Evolutionary conservation across 2,797 vertebrate genomes (phyloP), one percentile per base, ranked within the genome.

Genomic region (Leuciscus waleckii): DNA sequence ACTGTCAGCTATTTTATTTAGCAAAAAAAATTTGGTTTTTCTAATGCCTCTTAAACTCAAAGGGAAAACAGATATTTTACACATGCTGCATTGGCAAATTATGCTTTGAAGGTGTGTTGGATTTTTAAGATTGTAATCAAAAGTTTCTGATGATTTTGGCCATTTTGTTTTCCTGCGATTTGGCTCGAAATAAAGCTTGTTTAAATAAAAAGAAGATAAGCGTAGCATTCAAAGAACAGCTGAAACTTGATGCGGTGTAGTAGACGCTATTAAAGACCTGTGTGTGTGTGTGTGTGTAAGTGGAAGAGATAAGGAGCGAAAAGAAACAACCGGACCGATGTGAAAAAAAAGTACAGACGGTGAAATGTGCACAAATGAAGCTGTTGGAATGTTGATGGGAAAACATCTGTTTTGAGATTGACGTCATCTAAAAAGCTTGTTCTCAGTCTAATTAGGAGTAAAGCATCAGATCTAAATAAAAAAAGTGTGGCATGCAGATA

Each of bases 31-130:
- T 4, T n/a, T 14, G 88, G 73, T 89, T 90, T 89, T 90, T 89
- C 49, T 85, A 77, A 82, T 82, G 81, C 74, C 86, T 89, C 86
- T 85, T 90, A 90, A 91, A 90, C 89, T 85, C 46, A 91, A 89
- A 91, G 86, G 89, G 91, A 92, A 91, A 92, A 21, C 85, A 54
- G 83, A 93, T 89, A 91, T 81, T 10, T 37, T 2, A 69, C 35
- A 63, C 61, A 32, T 32, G 29, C 79, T 35, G 29, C 89, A 86
- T 88, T 86, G 83, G 75, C 87, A 87, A 88, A 46, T 74, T 90
- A 90, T 90, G 90, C 92, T 94, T 93, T 94, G 92, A 95, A 92
- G 91, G 89, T 81, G 90, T 93, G 88, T 93, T 91, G 32, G 2
- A 76, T 87, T 81, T 95, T 94, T 88, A 88, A 90, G 79, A 89